Base-by-base conservation (phyloP, 2,888 invertebrate species). In the Girardia tigrina region DNA sequence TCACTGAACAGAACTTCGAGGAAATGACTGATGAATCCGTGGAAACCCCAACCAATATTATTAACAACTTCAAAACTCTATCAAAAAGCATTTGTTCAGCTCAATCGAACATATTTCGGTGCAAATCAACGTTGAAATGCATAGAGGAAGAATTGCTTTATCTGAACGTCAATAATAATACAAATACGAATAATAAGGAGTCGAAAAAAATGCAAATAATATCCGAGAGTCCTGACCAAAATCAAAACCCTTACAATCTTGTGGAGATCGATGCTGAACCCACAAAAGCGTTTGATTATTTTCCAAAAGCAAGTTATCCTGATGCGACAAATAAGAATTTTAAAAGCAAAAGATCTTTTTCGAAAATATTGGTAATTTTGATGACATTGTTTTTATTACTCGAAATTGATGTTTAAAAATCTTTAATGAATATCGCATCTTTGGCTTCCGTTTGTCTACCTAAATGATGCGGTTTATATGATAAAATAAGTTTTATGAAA, bases 201-300 rank as follows among this genome's bases (percentile, higher is more conserved):
- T 56, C 4, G n/a, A 56, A 56, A 56, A 56, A 56, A 56, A n/a
- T 23, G 4, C 20, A 12, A 56, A n/a, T n/a, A n/a, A n/a, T n/a
- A n/a, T n/a, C n/a, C n/a, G 56, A 56, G 23, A 56, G 56, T 56
- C n/a, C n/a, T 56, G 56, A 56, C 4, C 23, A 6, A 56, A 23
- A 4, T 6, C n/a, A 8, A n/a, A 16, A 6, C 6, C 23, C 56
- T 6, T 20, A 56, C 23, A 56, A 56, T 56, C 4, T 56, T n/a
- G 56, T 56, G 4, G 56, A 56, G 23, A 56, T 56, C 4, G 56
- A 56, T 56, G 56, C 56, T 56, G 56, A 56, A 56, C 56, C 56
- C n/a, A n/a, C n/a, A 23, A 56, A 56, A n/a, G 23, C 6, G n/a
- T 8, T 36, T 36, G 56, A 56, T 56, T 56, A 56, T 56, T 56